These are phyloP conservation scores for Andrena haemorrhoa DNA, from an alignment of 2,888 invertebrate genomes.

Conservation along the genomic window DNA sequence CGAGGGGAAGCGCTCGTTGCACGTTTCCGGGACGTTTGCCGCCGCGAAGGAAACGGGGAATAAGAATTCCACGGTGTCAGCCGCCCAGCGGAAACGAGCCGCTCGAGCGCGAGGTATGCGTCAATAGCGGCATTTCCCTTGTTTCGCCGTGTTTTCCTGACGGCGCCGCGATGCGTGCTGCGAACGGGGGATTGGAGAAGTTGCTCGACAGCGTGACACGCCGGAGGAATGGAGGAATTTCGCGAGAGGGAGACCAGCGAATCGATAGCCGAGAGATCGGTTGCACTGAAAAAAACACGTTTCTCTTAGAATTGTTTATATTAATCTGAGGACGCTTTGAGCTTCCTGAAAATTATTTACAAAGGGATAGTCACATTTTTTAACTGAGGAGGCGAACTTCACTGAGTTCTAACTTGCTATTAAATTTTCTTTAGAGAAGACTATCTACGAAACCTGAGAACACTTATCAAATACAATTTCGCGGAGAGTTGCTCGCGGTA, in stretches of 20 bases:
- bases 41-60: constrained; percentile 30
- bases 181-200: constrained; percentile 1
- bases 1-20: not conserved
- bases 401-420: too few relatives aligned
- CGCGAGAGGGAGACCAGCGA: not conserved
- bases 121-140: constrained; percentile 39
- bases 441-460: too few relatives aligned
- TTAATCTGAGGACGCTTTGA: too few relatives aligned
- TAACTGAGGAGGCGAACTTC: too few relatives aligned
- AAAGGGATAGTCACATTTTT: too few relatives aligned
- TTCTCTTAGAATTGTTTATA: too few relatives aligned
- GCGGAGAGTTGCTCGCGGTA: too few relatives aligned
- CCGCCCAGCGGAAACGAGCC: constrained; percentile 22
- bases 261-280: not conserved
- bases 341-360: too few relatives aligned
- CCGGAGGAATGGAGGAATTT: constrained; percentile 1
- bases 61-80: constrained; percentile 46
- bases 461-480: too few relatives aligned
- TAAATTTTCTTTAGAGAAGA: too few relatives aligned
- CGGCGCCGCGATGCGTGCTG: not conserved
- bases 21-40: constrained; percentile 34
- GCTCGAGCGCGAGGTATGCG: constrained; percentile 31
- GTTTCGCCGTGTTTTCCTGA: constrained; percentile 22
- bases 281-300: not conserved
- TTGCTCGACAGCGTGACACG: not conserved